These are phyloP conservation scores for Rhipidura dahli DNA, from an alignment of 2,113 vertebrate genomes.

Conservation along the genomic window DNA sequence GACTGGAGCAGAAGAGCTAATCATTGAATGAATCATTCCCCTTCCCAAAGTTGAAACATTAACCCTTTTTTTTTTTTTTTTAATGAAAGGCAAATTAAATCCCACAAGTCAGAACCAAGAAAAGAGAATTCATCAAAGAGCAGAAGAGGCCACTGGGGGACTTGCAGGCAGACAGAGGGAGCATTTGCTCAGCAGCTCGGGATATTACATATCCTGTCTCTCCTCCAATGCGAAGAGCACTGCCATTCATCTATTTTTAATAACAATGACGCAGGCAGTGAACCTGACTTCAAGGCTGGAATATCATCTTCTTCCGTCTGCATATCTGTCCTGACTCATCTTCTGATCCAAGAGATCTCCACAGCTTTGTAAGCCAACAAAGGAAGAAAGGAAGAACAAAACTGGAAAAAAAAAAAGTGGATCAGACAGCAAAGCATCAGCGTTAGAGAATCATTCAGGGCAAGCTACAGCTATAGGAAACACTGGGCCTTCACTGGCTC, in stretches of 20 bases:
- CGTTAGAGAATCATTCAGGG: not conserved
- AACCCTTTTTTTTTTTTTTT: not conserved
- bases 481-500: not conserved
- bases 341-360: not conserved
- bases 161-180: constrained; percentile 6
- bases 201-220: not conserved
- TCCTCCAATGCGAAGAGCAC: not conserved
- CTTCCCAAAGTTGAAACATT: not conserved
- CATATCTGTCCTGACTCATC: constrained; percentile 23
- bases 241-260: constrained; percentile 63
- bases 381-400: not conserved
- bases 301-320: not conserved
- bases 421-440: not conserved
- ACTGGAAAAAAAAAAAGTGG: not conserved
- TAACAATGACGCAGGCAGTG: constrained; percentile 37
- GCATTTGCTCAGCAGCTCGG: not conserved
- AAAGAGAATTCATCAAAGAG: not conserved
- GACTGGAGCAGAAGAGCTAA: not conserved
- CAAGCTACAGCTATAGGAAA: not conserved
- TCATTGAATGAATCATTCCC: not conserved
- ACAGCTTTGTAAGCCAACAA: not conserved
- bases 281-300: constrained; percentile 39
- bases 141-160: not conserved
- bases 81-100: constrained; percentile 43
- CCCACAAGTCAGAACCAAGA: not conserved